Conservation (phyloP, 2,797 vertebrate species). For the Phyllotis vaccarum region DNA sequence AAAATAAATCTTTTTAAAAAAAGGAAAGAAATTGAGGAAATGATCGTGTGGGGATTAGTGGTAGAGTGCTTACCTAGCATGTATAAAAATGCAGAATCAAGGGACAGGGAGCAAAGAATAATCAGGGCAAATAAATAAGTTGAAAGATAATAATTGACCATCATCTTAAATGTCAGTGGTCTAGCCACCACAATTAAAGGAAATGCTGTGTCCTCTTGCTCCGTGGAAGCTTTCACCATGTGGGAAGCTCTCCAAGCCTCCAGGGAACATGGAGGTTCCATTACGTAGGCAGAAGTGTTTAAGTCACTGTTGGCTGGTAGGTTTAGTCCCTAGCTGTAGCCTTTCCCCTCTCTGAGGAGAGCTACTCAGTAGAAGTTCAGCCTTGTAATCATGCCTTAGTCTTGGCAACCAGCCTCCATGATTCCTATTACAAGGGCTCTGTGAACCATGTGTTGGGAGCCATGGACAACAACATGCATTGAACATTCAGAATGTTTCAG, state of each 20-base stretch:
- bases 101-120: not conserved
- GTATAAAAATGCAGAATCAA: not conserved
- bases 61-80: not conserved
- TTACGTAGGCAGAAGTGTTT: not conserved
- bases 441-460: not conserved
- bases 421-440: not conserved
- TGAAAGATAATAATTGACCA: not conserved
- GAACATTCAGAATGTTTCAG: not conserved
- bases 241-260: not conserved
- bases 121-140: not conserved
- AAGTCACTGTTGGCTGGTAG: not conserved
- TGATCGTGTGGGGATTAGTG: not conserved
- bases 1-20: conserved; percentile 8
- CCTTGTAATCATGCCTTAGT: not conserved
- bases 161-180: not conserved
- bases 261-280: not conserved
- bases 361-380: not conserved
- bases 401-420: not conserved
- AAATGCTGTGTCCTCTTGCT: not conserved
- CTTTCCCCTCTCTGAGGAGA: not conserved
- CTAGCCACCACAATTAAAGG: not conserved
- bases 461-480: not conserved
- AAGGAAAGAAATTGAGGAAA: not conserved
- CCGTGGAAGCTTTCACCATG: not conserved
- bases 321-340: not conserved